A percentile compares a stretch with the other conserved stretches of the same genome.
Conservation (phyloP, 2,113 vertebrate genomes). For the Sander lucioperca region DNA sequence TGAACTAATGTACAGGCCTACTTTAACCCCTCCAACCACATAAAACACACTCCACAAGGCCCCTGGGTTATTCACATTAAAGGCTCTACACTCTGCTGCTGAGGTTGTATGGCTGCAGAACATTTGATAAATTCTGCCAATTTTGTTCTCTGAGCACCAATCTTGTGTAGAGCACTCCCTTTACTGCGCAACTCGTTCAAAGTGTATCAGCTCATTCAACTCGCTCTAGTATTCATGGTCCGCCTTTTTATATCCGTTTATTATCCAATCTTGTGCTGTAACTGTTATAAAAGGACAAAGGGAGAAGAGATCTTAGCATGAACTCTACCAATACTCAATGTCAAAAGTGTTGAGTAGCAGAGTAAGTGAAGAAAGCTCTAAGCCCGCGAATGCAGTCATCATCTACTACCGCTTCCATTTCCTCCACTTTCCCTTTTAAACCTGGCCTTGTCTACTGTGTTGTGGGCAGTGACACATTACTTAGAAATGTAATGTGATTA, state of each 20-base stretch:
- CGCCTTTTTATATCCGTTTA: slow-evolving; percentile 66
- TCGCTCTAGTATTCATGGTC: slow-evolving; percentile 56
- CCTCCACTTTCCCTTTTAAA: neutral
- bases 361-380: neutral
- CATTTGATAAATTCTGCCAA: slow-evolving; percentile 81
- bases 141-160: slow-evolving; percentile 74
- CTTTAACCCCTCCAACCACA: slow-evolving; percentile 82
- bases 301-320: slow-evolving; percentile 13
- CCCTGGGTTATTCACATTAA: slow-evolving; percentile 78
- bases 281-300: slow-evolving; percentile 48
- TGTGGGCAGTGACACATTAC: neutral
- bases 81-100: slow-evolving; percentile 55
- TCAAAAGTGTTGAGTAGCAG: slow-evolving; percentile 10
- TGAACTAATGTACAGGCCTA: slow-evolving; percentile 71
- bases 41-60: slow-evolving; percentile 76
- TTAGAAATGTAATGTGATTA: neutral
- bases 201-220: slow-evolving; percentile 57
- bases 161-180: slow-evolving; percentile 63
- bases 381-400: neutral
- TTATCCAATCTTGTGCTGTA: slow-evolving; percentile 48
- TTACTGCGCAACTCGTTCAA: slow-evolving; percentile 61
- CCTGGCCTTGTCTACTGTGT: neutral
- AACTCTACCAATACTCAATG: slow-evolving; percentile 15
- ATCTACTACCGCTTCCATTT: neutral
- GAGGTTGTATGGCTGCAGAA: slow-evolving; percentile 67